Conservation (phyloP, 1,140 invertebrate species). For the Battus philenor region DNA sequence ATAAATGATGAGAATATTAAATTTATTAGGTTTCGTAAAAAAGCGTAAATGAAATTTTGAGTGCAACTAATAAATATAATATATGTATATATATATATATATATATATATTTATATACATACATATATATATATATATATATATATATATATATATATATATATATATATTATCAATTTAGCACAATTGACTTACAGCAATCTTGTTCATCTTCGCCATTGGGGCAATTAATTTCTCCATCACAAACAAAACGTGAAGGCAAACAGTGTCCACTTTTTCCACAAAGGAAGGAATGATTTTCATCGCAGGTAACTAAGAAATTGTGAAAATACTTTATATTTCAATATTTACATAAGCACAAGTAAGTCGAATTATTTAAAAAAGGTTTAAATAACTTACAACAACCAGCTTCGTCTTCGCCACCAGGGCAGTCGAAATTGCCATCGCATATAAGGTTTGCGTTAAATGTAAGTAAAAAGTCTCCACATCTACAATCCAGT, state of each 20-base stretch:
- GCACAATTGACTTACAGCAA: slow-evolving; percentile 73
- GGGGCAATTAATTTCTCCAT: slow-evolving; percentile 80
- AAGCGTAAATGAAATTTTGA: not conserved
- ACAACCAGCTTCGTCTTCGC: slow-evolving; percentile 85
- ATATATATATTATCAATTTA: no score
- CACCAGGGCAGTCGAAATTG: slow-evolving; percentile 84
- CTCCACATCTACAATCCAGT: slow-evolving; percentile 82
- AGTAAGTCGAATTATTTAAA: no score
- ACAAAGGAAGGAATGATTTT: slow-evolving; percentile 78
- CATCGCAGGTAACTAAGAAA: slow-evolving; percentile 75
- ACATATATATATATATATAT: not conserved
- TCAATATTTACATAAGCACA: no score
- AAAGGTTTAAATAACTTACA: no score
- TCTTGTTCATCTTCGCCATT: slow-evolving; percentile 84
- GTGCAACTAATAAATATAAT: no score
- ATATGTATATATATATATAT: no score
- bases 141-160: not conserved
- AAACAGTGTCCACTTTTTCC: slow-evolving; percentile 78
- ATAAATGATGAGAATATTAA: no score
- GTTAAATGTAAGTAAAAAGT: slow-evolving; percentile 77
- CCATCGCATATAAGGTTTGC: slow-evolving; percentile 84
- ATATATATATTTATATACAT: not conserved
- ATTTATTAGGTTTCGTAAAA: no score
- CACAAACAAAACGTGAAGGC: slow-evolving; percentile 77
- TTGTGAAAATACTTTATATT: slow-evolving; percentile 17